A percentile compares a stretch with the other conserved stretches of the same genome.
Evolutionary conservation across 2,113 vertebrate species (phyloP).

Genomic region (Mastomys coucha): DNA sequence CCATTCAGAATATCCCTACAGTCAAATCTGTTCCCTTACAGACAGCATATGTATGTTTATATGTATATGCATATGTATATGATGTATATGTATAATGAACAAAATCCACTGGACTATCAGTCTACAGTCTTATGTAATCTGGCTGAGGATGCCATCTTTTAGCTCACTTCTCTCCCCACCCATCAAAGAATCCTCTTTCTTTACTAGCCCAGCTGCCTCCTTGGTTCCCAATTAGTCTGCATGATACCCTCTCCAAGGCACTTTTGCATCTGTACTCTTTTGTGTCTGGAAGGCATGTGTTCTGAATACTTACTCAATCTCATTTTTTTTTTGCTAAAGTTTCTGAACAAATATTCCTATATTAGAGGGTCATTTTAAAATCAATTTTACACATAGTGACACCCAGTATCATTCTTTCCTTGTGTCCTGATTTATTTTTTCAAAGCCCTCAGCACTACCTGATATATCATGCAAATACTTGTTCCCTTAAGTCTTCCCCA

Average conservation of each 20-base stretch:
- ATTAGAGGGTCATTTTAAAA: not conserved
- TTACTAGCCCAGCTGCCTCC: too few relatives aligned
- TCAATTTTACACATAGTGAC: too few relatives aligned
- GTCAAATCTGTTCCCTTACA: not conserved
- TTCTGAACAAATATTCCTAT: not conserved
- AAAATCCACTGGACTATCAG: not conserved
- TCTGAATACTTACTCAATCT: not conserved
- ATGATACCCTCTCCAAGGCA: fast-evolving
- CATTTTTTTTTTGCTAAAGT: not conserved
- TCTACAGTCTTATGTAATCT: fast-evolving
- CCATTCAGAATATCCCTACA: not conserved
- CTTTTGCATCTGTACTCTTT: not conserved
- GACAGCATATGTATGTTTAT: not conserved
- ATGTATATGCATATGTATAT: not conserved
- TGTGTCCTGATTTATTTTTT: not conserved
- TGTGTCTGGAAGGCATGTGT: not conserved
- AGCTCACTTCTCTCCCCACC: not conserved
- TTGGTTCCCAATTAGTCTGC: not conserved
- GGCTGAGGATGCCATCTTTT: not conserved
- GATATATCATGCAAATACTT: fast-evolving
- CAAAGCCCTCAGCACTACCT: not conserved
- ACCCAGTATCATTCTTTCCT: not conserved
- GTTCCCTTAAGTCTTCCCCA: not conserved
- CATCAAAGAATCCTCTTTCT: too few relatives aligned
- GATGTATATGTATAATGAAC: not conserved